Conservation (phyloP, 2,113 vertebrate species). For the Lepus europaeus region DNA sequence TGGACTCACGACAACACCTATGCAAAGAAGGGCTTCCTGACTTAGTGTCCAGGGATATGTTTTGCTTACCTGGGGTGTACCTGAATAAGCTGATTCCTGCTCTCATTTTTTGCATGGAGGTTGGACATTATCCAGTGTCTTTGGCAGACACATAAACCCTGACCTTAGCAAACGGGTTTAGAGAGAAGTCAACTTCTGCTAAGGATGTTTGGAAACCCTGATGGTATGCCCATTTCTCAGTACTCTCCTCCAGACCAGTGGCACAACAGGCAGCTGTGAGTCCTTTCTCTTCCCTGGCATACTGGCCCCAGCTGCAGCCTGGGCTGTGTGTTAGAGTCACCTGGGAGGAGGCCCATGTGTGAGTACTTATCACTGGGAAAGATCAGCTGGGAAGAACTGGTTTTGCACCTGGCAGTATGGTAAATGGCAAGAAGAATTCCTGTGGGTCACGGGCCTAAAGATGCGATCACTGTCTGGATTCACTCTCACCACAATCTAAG, state of each 20-base stretch:
- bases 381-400: not conserved
- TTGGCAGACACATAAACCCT: not conserved
- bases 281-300: too few species aligned
- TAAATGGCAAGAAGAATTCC: not conserved
- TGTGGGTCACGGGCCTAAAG: not conserved
- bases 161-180: not conserved
- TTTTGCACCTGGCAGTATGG: not conserved
- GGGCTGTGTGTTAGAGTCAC: not conserved
- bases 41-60: not conserved
- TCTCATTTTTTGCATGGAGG: not conserved
- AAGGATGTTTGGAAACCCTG: conserved; percentile 1
- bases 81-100: not conserved
- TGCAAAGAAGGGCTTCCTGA: not conserved
- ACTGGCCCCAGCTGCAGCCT: too few species aligned
- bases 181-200: not conserved
- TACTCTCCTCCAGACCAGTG: not conserved
- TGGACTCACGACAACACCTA: rapidly evolving
- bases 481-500: too few species aligned
- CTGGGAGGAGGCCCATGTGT: too few species aligned
- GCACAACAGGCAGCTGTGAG: too few species aligned
- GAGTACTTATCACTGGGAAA: not conserved
- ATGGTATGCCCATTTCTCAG: not conserved
- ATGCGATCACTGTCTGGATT: rapidly evolving
- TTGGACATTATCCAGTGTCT: not conserved
- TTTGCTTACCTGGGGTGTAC: not conserved